These are phyloP conservation scores for Luidia sarsii DNA, from an alignment of 53 echinoderm and acorn worm genomes.

Conservation along the genomic window DNA sequence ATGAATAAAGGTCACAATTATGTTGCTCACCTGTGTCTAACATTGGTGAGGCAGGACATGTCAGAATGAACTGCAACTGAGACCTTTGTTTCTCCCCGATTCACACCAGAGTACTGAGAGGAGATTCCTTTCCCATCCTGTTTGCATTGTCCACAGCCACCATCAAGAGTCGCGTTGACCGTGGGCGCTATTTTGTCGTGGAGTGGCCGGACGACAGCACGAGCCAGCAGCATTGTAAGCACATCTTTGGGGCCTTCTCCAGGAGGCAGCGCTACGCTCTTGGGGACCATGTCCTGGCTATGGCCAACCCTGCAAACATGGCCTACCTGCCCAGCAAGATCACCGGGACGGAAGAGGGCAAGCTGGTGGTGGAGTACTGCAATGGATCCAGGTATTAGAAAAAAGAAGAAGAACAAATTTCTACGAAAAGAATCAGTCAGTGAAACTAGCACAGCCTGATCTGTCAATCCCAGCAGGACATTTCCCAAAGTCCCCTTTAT, in stretches of 20 bases:
- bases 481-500: too few relatives aligned
- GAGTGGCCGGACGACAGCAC: slow-evolving; percentile 86
- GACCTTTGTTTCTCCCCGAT: too few relatives aligned
- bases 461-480: too few relatives aligned
- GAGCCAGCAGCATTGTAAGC: slow-evolving; percentile 69
- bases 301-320: slow-evolving; percentile 65
- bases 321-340: slow-evolving; percentile 88
- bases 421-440: too few relatives aligned
- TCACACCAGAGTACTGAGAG: too few relatives aligned
- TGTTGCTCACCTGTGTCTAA: too few relatives aligned
- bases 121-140: too few relatives aligned
- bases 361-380: slow-evolving; percentile 83
- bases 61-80: too few relatives aligned
- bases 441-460: too few relatives aligned
- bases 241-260: slow-evolving; percentile 95
- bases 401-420: too few relatives aligned
- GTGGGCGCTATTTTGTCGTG: slow-evolving; percentile 67
- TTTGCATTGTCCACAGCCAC: slow-evolving; percentile 68
- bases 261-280: slow-evolving; percentile 86
- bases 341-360: slow-evolving; percentile 58
- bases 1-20: too few relatives aligned
- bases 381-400: slow-evolving; percentile 80
- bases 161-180: slow-evolving; percentile 65
- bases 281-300: slow-evolving; percentile 83
- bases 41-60: too few relatives aligned